Base-by-base conservation (phyloP, 2,888 invertebrate genomes). In the Epiblema foenella region DNA sequence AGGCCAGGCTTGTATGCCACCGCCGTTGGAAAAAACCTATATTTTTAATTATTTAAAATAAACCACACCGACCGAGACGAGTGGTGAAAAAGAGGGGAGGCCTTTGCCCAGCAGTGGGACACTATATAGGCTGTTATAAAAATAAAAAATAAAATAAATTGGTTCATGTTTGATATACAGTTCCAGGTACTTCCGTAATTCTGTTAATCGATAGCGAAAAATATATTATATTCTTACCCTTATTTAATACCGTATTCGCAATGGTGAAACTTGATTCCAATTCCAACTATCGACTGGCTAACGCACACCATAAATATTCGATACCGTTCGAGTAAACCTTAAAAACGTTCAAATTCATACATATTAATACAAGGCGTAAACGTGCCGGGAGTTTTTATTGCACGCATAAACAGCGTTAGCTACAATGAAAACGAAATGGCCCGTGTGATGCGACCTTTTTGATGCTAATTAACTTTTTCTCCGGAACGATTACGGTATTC, bases 381-480 rank as follows among this genome's bases (percentile, higher is more conserved):
- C 88, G 88, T 85, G 86, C 78, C 77, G 72, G 37, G 81, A 73
- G 76, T 87, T 85, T 88, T 88, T 89, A 89, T 88, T 80, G 79
- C 77, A 58, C 74, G 77, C 80, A 83, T 86, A 87, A 87, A 85
- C 82, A 81, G 83, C 78, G 82, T 79, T 81, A 81, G 80, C 79
- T 82, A 82, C 84, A 85, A 86, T 84, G 85, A 83, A 84, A 85
- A 81, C 77, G 84, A 85, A 89, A 88, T 86, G 85, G 83, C 72
- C 81, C 81, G 80, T 80, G 80, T 83, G 82, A 85, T 84, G 78
- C 78, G 80, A 76, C 80, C 80, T 79, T 84, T 83, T 79, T 81
- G 79, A 84, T 85, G 82, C 80, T 83, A 82, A 85, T 85, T 83
- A 82, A 78, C 83, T 79, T 78, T 77, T 76, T 73, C 65, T 68